Evolutionary conservation across 1,140 invertebrate genomes (phyloP).

Genomic region (Lethocerus indicus): DNA sequence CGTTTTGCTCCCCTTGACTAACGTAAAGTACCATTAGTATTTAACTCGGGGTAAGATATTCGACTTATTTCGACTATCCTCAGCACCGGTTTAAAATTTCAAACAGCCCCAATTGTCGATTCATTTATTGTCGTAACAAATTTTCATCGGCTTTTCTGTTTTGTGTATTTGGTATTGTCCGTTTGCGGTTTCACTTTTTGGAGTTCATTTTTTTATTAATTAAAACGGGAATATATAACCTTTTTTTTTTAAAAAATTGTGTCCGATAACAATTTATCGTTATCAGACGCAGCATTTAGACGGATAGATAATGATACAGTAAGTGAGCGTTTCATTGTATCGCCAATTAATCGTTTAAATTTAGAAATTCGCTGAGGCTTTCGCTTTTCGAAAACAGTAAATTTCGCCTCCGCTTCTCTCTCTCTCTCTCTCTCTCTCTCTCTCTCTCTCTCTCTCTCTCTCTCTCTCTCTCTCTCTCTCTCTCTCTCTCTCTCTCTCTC

Average conservation of each 20-base stretch:
- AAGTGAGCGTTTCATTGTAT: background rate
- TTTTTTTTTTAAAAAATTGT: background rate
- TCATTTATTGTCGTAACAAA: too few relatives aligned
- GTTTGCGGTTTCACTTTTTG: too few relatives aligned
- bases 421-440: constrained; percentile 6
- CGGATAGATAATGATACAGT: background rate
- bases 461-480: constrained; percentile 1
- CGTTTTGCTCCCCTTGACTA: too few relatives aligned
- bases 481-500: background rate
- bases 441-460: constrained; percentile 6
- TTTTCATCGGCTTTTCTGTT: too few relatives aligned
- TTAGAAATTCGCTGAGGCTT: background rate
- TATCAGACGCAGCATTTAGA: background rate
- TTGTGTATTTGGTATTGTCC: too few relatives aligned
- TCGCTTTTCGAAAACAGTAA: background rate
- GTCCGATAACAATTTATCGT: background rate
- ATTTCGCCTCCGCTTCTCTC: constrained; percentile 1
- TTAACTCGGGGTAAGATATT: too few relatives aligned
- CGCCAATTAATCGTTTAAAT: background rate
- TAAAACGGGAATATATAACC: background rate
- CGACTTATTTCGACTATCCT: too few relatives aligned
- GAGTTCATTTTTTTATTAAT: too few relatives aligned
- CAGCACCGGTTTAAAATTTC: too few relatives aligned
- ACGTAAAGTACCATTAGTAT: too few relatives aligned
- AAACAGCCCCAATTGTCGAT: too few relatives aligned